Evolutionary conservation across 1,140 invertebrate genomes (phyloP).

Genomic region (Sinonovacula constricta): DNA sequence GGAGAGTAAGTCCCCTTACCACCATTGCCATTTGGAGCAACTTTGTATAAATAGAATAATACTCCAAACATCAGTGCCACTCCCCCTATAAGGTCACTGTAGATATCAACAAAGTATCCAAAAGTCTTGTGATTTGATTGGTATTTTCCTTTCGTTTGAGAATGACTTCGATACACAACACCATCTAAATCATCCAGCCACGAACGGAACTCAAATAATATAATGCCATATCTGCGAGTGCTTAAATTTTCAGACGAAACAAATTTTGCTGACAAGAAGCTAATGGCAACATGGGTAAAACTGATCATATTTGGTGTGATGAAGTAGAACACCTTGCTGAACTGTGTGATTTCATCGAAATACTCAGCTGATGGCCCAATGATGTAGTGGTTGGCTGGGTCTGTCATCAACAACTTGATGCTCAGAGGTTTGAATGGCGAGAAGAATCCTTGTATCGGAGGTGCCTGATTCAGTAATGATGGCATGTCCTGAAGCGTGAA

Average conservation of each 20-base stretch:
- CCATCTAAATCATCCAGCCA: conserved; percentile 73
- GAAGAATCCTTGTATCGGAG: conserved; percentile 11
- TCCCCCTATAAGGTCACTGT: conserved; percentile 68
- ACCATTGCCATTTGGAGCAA: conserved; percentile 46
- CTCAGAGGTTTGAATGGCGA: conserved; percentile 67
- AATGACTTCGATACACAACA: conserved; percentile 68
- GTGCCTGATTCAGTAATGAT: conserved; percentile 31
- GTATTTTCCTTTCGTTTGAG: conserved; percentile 53
- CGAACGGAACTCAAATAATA: conserved; percentile 70
- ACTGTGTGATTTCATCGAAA: conserved; percentile 66
- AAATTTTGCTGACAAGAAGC: conserved; percentile 64
- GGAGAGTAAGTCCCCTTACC: conserved; percentile 3
- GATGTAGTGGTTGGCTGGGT: conserved; percentile 68
- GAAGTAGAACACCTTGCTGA: conserved; percentile 68
- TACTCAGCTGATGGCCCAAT: conserved; percentile 67
- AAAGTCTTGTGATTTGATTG: conserved; percentile 62
- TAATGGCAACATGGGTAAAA: conserved; percentile 61
- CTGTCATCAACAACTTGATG: conserved; percentile 72
- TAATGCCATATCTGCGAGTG: conserved; percentile 63
- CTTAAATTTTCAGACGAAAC: conserved; percentile 66
- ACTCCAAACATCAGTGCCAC: conserved; percentile 63
- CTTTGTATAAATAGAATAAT: conserved; percentile 65
- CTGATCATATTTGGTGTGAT: conserved; percentile 74
- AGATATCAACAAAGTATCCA: conserved; percentile 72
- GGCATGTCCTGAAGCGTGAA: conserved; percentile 36